Evolutionary conservation across 2,888 invertebrate species (phyloP).

Genomic region (Calameuta idolon): DNA sequence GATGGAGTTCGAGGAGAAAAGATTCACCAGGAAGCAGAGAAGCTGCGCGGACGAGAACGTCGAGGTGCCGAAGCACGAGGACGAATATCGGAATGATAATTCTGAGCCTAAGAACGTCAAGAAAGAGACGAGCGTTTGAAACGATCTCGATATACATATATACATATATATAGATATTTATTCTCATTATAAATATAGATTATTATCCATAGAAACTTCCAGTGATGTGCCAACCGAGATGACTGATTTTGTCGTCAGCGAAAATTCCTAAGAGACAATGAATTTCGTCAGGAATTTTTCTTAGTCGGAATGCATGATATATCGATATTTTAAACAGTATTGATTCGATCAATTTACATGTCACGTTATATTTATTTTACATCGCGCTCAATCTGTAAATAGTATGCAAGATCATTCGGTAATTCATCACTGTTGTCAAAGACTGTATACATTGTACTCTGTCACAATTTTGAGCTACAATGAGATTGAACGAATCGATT

Average conservation of each 20-base stretch:
- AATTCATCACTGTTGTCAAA: background rate
- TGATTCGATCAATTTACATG: background rate
- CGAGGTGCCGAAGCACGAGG: conserved; percentile 27
- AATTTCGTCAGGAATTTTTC: background rate
- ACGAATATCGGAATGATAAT: conserved; percentile 30
- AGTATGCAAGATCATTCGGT: background rate
- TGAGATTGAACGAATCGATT: background rate
- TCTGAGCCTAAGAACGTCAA: conserved; percentile 45
- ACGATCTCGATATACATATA: background rate
- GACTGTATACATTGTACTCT: background rate
- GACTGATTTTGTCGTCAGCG: background rate
- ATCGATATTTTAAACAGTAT: background rate
- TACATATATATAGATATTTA: conserved; percentile 5
- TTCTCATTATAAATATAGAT: background rate
- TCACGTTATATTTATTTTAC: conserved; percentile 1
- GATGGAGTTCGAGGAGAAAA: conserved; percentile 33
- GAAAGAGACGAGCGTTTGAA: conserved; percentile 63
- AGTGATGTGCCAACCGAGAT: conserved; percentile 19
- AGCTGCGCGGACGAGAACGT: conserved; percentile 24
- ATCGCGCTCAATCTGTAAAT: background rate
- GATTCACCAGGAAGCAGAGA: conserved; percentile 31
- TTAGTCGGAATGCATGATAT: background rate
- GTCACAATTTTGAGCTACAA: background rate
- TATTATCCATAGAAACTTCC: conserved; percentile 17
- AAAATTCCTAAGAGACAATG: background rate